Evolutionary conservation across 1,140 invertebrate species (phyloP).

Genomic region (Pentalonia nigronervosa): DNA sequence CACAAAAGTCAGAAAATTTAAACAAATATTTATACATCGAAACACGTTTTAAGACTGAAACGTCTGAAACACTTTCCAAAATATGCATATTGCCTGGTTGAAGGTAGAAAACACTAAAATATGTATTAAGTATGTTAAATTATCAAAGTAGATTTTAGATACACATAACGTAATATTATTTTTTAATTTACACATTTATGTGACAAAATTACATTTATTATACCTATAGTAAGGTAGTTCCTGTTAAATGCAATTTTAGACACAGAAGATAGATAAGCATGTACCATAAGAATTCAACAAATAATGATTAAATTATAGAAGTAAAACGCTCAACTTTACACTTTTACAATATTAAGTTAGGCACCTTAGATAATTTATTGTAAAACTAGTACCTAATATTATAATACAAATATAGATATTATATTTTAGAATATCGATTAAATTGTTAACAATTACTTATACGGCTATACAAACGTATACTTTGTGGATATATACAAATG

Average conservation of each 20-base stretch:
- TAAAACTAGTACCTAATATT: not conserved
- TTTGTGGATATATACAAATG: not conserved
- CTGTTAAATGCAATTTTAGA: not conserved
- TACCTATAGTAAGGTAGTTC: not conserved
- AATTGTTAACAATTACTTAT: not conserved
- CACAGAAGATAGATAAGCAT: not conserved
- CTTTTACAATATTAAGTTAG: not conserved
- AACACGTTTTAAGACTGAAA: not conserved
- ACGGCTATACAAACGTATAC: constrained; percentile 2
- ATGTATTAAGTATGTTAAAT: not conserved
- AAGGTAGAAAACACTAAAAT: not conserved
- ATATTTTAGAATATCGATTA: constrained; percentile 24
- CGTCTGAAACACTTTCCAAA: not conserved
- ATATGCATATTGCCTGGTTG: not conserved
- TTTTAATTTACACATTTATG: not conserved
- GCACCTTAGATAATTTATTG: not conserved
- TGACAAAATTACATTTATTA: not conserved
- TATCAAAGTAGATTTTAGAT: not conserved
- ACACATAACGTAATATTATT: not conserved
- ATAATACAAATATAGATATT: not conserved
- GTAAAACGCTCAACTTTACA: not conserved
- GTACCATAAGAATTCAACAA: not conserved
- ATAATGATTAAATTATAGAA: not conserved
- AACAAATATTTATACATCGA: not conserved
- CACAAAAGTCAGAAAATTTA: not conserved